Conservation (phyloP, 2,888 invertebrate genomes). For the Nomada hirtipes region DNA sequence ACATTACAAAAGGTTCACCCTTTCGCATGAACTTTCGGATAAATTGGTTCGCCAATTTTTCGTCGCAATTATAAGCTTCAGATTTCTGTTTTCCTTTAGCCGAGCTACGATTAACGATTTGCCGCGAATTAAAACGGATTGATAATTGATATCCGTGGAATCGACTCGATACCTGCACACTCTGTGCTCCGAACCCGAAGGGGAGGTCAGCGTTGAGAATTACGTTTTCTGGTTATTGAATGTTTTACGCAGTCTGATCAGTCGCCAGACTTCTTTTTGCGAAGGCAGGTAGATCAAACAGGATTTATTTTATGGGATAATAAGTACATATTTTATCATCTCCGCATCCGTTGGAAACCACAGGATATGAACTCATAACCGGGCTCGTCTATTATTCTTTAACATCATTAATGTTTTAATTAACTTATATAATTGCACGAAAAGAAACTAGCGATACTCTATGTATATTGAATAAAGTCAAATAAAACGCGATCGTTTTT, state of each 20-base stretch:
- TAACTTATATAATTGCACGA: not conserved
- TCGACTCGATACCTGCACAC: conserved; percentile 5
- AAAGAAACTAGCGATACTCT: not conserved
- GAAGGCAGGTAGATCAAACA: not conserved
- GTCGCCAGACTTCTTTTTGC: not conserved
- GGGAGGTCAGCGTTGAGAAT: conserved; percentile 39
- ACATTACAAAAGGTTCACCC: not conserved
- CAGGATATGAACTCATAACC: conserved; percentile 31
- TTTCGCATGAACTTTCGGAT: not conserved
- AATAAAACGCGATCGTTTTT: not conserved
- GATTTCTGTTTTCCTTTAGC: not conserved
- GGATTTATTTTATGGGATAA: not conserved
- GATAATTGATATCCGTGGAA: conserved; percentile 50
- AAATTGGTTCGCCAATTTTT: not conserved
- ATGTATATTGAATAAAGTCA: not conserved
- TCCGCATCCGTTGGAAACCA: conserved; percentile 1
- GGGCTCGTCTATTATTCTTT: not conserved
- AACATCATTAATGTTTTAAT: conserved; percentile 13
- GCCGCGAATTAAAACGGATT: conserved; percentile 40
- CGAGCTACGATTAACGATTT: conserved; percentile 61
- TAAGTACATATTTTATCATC: conserved; percentile 13
- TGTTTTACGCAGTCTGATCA: conserved; percentile 17
- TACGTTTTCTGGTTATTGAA: conserved; percentile 40
- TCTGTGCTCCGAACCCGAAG: conserved; percentile 7
- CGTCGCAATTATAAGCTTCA: too few relatives aligned